Conservation (phyloP, 1,140 invertebrate species). For the Maniola jurtina region DNA sequence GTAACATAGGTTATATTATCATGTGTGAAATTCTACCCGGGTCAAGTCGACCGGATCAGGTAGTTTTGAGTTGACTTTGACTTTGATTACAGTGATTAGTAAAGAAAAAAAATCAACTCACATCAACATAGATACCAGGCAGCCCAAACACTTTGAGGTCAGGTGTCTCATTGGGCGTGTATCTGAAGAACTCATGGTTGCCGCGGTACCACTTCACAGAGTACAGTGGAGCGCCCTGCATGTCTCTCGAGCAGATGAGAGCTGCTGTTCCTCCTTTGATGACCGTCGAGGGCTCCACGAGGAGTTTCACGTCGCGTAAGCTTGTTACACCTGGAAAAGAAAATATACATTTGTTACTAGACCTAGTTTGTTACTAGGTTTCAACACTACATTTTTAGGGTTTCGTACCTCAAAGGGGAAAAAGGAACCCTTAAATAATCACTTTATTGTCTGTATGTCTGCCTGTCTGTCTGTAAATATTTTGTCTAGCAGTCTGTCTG, state of each 20-base stretch:
- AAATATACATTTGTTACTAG: not conserved
- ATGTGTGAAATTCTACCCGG: too few species aligned
- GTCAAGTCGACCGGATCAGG: too few species aligned
- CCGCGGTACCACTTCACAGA: slow-evolving; percentile 80
- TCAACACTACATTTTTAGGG: too few species aligned
- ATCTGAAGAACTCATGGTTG: slow-evolving; percentile 87
- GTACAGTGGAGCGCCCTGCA: slow-evolving; percentile 86
- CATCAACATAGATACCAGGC: slow-evolving; percentile 86
- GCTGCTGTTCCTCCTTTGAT: slow-evolving; percentile 82
- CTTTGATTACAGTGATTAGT: too few species aligned
- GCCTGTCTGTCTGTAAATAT: too few species aligned
- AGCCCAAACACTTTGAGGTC: slow-evolving; percentile 85
- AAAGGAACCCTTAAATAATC: too few species aligned
- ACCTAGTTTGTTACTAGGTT: too few species aligned
- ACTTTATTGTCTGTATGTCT: too few species aligned
- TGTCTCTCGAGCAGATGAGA: slow-evolving; percentile 85
- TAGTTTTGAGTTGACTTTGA: not conserved
- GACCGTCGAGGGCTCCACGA: slow-evolving; percentile 79
- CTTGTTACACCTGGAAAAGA: slow-evolving; percentile 57
- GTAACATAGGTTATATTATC: too few species aligned
- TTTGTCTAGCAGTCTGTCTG: too few species aligned
- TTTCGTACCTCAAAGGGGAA: too few species aligned
- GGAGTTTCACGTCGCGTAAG: slow-evolving; percentile 75
- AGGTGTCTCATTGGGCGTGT: slow-evolving; percentile 84
- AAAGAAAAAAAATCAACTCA: slow-evolving; percentile 78